phyloP scores from a whole-genome alignment of 2,797 vertebrate genomes.

The Ispidina lecontei region DNA sequence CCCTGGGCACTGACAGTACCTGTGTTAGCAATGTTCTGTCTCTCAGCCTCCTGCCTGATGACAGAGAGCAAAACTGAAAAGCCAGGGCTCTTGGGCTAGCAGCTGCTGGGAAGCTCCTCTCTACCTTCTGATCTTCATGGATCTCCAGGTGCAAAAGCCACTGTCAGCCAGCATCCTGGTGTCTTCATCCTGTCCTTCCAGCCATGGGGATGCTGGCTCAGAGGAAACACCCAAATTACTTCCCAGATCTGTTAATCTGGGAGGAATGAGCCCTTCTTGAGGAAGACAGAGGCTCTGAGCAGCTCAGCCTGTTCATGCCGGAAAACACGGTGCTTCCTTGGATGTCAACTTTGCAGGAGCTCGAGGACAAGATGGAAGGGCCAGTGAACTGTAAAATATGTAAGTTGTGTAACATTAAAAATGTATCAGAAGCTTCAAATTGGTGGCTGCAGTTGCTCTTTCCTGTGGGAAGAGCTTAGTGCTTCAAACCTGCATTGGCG shows the following conservation, averaged over 20 bases:
- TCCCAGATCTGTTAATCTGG: not conserved
- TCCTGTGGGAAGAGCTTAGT: not conserved
- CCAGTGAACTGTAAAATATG: not conserved
- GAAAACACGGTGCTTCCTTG: not conserved
- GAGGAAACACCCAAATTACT: not conserved
- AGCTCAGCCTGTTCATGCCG: not conserved
- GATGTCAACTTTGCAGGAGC: not conserved
- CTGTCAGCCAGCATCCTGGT: not conserved
- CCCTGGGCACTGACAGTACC: not conserved
- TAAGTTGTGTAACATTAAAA: not conserved
- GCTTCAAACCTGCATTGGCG: accelerated
- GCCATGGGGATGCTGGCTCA: not conserved
- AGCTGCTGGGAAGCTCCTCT: not conserved
- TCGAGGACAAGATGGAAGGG: not conserved
- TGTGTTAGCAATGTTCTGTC: not conserved
- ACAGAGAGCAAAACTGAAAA: not conserved
- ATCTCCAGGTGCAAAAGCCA: not conserved
- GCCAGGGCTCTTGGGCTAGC: not conserved
- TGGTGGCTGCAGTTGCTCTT: not conserved
- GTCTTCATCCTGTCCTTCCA: not conserved
- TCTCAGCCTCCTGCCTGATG: not conserved
- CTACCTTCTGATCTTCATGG: not conserved
- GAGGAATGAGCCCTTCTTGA: not conserved
- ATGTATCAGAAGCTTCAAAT: not conserved
- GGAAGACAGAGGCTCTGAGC: not conserved